These are phyloP conservation scores for Meloidogyne chitwoodi DNA, from an alignment of 1,140 invertebrate genomes.

Conservation along the genomic window DNA sequence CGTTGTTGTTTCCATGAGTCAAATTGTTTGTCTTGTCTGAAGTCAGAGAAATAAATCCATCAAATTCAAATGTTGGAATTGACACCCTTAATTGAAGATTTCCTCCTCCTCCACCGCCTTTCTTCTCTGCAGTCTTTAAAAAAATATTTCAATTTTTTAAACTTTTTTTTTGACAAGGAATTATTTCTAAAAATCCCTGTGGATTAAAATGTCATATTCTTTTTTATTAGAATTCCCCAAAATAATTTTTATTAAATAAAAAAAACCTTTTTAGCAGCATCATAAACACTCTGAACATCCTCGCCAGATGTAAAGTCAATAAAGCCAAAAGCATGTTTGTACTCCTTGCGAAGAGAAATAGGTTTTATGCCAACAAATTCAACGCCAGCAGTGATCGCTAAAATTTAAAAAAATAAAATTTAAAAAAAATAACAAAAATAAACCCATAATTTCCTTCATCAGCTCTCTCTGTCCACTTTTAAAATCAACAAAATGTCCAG, in stretches of 20 bases:
- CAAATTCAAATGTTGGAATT: slow-evolving; percentile 16
- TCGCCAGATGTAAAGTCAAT: slow-evolving; percentile 13
- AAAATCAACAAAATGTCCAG: slow-evolving; percentile 4
- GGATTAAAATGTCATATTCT: background rate
- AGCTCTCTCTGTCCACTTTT: slow-evolving; percentile 4
- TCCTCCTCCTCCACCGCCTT: background rate
- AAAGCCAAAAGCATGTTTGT: slow-evolving; percentile 7
- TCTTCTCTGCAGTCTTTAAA: background rate
- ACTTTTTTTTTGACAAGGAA: no score
- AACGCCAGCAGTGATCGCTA: slow-evolving; percentile 9
- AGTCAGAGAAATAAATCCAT: background rate
- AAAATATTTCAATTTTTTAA: no score
- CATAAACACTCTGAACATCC: slow-evolving; percentile 13
- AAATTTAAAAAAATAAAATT: background rate
- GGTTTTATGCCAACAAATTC: slow-evolving; percentile 21
- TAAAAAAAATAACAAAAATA: background rate
- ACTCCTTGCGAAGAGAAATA: slow-evolving; percentile 10
- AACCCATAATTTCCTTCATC: slow-evolving; percentile 12
- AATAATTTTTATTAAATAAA: background rate
- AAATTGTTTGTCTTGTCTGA: slow-evolving; percentile 19
- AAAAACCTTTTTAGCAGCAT: slow-evolving; percentile 8
- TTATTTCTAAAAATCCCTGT: background rate
- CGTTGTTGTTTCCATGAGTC: background rate
- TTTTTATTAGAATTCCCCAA: no score
- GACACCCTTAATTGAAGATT: background rate